Base-by-base conservation (phyloP, 92 coral and sea anemone genomes). In the Pocillopora grandis region DNA sequence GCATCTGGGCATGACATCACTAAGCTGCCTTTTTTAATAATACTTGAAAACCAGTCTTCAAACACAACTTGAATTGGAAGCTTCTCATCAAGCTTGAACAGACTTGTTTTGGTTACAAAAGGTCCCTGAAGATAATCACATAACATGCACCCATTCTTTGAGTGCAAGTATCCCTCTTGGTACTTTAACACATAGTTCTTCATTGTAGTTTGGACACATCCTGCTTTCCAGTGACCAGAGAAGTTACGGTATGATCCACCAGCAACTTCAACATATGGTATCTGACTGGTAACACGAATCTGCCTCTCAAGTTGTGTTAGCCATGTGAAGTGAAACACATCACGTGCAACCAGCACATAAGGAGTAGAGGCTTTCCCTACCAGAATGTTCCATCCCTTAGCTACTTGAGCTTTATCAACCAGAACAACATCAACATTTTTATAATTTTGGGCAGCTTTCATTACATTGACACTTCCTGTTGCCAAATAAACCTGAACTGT, bases 1-100 rank as follows among this genome's bases (percentile, higher is more conserved):
- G 93, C 88, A 74, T 87, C 93, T 35, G 93, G 93, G 57, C 93
- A 90, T 14, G 78, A 90, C 75, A 86, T 58, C 0, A 81, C 83
- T 21, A 70, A n/a, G 75, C 33, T 70, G 1, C 23, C 75, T 1
- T 37, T 55, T 70, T 70, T 21, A 35, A 42, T 20, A 70, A 70
- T n/a, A 70, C 57, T n/a, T 70, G 42, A 33, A 70, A 36, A 70
- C 75, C 75, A 70, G 11, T 70, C 75, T 70, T 70, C 75, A 70
- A 70, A 70, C 17, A 70, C 18, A 6, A 70, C 57, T n/a, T 86
- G 80, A 69, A 81, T 74, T 61, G 76, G 76, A 23, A 90, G 75
- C 5, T 17, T 81, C 71, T 81, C 84, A 71, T 90, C 90, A 58
- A 90, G 72, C 5, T 82, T 76, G 55, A 90, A 20, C 66, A 86